Percentiles rank a stretch among this genome's conserved stretches.
Conservation (phyloP, 2,113 vertebrate species). For the Melanocharis versteri region DNA sequence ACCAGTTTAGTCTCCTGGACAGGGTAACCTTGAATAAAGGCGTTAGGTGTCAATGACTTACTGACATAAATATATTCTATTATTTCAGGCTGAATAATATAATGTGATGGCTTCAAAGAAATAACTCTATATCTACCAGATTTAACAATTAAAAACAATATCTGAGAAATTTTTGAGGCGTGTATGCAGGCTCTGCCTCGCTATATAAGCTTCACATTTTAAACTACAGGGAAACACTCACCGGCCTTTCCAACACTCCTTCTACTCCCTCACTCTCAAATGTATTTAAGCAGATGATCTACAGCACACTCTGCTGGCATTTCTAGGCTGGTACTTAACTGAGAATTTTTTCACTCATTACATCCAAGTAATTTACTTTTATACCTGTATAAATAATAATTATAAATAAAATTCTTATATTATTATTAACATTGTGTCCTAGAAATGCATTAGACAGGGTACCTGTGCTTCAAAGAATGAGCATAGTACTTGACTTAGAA, state of each 20-base stretch:
- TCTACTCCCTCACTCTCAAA: background rate
- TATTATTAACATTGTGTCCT: background rate
- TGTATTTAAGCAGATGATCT: background rate
- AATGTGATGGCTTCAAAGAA: background rate
- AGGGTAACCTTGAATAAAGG: background rate
- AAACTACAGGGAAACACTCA: background rate
- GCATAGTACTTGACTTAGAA: background rate
- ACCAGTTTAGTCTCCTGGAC: background rate
- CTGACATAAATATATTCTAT: background rate
- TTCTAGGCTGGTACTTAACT: background rate
- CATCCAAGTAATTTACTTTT: background rate
- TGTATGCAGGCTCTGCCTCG: accelerated
- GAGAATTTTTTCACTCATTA: background rate
- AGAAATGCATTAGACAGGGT: background rate
- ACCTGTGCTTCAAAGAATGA: background rate
- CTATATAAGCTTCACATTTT: background rate
- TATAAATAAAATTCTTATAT: background rate
- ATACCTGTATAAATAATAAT: background rate
- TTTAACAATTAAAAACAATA: background rate
- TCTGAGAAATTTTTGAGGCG: background rate
- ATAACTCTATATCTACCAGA: background rate
- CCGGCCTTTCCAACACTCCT: background rate
- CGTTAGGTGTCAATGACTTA: background rate
- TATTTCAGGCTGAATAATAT: background rate
- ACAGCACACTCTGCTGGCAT: background rate